Conservation (phyloP, 2,888 invertebrate genomes). For the Gibbula magus region DNA sequence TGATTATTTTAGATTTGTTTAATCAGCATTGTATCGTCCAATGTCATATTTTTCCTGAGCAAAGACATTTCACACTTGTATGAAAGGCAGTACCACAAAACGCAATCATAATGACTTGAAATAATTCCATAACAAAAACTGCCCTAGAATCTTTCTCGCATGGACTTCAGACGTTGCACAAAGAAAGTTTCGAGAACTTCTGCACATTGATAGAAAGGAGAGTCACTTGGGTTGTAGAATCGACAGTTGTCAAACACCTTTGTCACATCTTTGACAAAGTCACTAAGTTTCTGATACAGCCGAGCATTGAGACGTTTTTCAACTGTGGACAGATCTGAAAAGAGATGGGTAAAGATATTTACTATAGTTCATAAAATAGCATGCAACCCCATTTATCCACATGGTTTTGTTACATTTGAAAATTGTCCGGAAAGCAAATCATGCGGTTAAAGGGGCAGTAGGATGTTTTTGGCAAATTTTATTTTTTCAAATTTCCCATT, state of each 20-base stretch:
- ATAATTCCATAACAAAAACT: background rate
- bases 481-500: too few species aligned
- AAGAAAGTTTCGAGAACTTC: constrained; percentile 96
- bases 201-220: constrained; percentile 96
- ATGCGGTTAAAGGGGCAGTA: too few species aligned
- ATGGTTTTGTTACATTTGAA: too few species aligned
- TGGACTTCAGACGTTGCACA: constrained; percentile 70
- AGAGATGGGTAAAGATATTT: too few species aligned
- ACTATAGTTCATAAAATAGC: background rate
- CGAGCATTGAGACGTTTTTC: constrained; percentile 86
- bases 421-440: too few species aligned
- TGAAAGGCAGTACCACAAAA: background rate
- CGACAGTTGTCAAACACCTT: constrained; percentile 99
- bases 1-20: too few species aligned
- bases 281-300: constrained; percentile 89
- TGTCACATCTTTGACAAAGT: constrained; percentile 97
- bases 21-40: too few species aligned
- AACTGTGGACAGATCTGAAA: constrained; percentile 93
- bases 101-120: background rate
- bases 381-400: background rate
- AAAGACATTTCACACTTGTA: constrained; percentile 25
- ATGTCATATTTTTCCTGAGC: background rate
- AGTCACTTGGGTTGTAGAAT: constrained; percentile 96
- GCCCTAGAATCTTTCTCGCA: constrained; percentile 39
- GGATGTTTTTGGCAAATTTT: too few species aligned